phyloP scores from a whole-genome alignment of 2,113 vertebrate genomes.

The Panthera uncia region DNA sequence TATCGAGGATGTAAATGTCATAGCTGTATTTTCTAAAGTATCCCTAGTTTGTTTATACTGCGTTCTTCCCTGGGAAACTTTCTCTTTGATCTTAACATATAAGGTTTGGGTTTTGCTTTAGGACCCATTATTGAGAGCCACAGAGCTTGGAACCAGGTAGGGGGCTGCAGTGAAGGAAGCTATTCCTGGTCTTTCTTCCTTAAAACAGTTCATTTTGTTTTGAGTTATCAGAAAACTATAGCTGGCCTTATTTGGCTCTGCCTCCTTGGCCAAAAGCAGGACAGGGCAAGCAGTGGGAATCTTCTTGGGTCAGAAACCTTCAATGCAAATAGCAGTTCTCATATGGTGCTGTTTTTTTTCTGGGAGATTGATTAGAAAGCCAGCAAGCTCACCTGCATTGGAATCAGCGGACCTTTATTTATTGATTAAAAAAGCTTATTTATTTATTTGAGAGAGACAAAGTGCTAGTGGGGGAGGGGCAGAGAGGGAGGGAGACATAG shows the following conservation, averaged over 20 bases:
- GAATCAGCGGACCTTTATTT: background rate
- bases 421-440: too few species aligned
- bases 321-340: background rate
- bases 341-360: background rate
- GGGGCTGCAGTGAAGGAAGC: background rate
- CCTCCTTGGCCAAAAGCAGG: slow-evolving; percentile 51
- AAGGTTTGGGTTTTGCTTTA: slow-evolving; percentile 28
- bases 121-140: background rate
- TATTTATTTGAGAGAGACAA: too few species aligned
- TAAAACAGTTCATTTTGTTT: slow-evolving; percentile 52
- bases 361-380: background rate
- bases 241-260: slow-evolving; percentile 40
- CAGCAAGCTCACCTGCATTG: background rate
- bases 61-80: background rate
- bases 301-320: slow-evolving; percentile 20
- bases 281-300: background rate
- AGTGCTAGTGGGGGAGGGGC: too few species aligned
- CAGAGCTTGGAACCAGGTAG: background rate
- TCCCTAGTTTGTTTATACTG: background rate
- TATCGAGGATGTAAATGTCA: background rate
- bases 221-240: background rate
- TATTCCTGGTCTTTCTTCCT: background rate
- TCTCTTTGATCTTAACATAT: background rate
- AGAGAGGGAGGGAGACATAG: too few species aligned
- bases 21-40: slow-evolving; percentile 20